Conservation (phyloP, 23 tunicate species). For the Pegea sp. region DNA sequence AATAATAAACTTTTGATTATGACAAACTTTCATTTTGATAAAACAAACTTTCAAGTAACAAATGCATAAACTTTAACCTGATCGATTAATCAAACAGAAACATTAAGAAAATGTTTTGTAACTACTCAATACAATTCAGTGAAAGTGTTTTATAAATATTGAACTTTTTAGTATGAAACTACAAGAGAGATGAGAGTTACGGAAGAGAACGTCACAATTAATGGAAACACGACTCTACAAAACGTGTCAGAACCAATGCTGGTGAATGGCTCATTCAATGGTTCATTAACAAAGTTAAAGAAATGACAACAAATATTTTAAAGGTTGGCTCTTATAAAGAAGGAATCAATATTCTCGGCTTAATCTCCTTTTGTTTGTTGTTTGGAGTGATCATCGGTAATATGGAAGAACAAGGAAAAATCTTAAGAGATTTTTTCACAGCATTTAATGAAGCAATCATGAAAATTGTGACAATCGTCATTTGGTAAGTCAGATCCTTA, state of each 20-base stretch:
- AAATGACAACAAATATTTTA: not conserved
- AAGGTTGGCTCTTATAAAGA: conserved; percentile 66
- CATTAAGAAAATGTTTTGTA: too few species aligned
- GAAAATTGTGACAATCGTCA: conserved; percentile 56
- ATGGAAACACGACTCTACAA: not conserved
- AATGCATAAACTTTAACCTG: too few species aligned
- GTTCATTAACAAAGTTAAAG: not conserved
- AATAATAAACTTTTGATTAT: too few species aligned
- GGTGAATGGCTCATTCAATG: not conserved
- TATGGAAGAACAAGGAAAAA: conserved; percentile 44
- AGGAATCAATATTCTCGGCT: conserved; percentile 72
- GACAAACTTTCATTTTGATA: too few species aligned
- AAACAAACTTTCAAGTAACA: too few species aligned
- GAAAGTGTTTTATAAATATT: not conserved
- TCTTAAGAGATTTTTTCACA: conserved; percentile 32
- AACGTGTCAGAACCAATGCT: not conserved
- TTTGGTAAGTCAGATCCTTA: conserved; percentile 36
- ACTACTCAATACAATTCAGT: not conserved
- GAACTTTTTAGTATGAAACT: not conserved
- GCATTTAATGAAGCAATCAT: conserved; percentile 72
- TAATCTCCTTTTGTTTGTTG: conserved; percentile 43
- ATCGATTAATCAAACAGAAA: too few species aligned
- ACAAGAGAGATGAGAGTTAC: not conserved
- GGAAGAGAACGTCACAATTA: not conserved
- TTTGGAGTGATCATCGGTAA: conserved; percentile 66